Conservation (phyloP, 2,888 invertebrate species). For the Pachliopta kotzebuea region DNA sequence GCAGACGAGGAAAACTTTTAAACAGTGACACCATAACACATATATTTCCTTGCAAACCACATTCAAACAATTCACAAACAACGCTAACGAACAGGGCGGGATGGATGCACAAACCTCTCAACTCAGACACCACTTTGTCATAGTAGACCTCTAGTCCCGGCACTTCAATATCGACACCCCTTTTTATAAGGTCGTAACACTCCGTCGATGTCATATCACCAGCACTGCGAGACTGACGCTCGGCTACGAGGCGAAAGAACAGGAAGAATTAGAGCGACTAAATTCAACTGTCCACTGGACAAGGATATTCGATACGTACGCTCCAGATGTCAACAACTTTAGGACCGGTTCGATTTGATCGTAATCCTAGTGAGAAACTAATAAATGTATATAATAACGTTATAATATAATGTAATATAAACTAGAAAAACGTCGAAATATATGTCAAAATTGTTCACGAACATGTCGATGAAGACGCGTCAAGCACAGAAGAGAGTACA, state of each 20-base stretch:
- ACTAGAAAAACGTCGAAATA: slow-evolving; percentile 18
- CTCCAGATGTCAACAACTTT: slow-evolving; percentile 70
- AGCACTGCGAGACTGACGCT: slow-evolving; percentile 51
- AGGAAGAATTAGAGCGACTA: slow-evolving; percentile 77
- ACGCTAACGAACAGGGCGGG: background rate
- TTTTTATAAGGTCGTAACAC: slow-evolving; percentile 75
- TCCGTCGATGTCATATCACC: slow-evolving; percentile 75
- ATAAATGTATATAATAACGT: slow-evolving; percentile 7
- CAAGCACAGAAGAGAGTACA: slow-evolving; percentile 21
- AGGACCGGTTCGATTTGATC: slow-evolving; percentile 53
- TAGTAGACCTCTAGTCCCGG: slow-evolving; percentile 79
- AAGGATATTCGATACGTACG: slow-evolving; percentile 75
- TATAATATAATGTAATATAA: slow-evolving; percentile 11
- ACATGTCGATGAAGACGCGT: slow-evolving; percentile 30
- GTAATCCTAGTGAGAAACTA: slow-evolving; percentile 17
- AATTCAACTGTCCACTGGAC: slow-evolving; percentile 65
- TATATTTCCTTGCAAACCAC: slow-evolving; percentile 6
- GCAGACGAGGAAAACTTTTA: slow-evolving; percentile 12
- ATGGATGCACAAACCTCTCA: slow-evolving; percentile 73
- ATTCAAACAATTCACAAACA: slow-evolving; percentile 13
- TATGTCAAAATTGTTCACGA: slow-evolving; percentile 30
- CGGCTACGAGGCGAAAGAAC: slow-evolving; percentile 52
- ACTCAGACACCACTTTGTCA: slow-evolving; percentile 80
- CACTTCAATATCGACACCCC: slow-evolving; percentile 73
- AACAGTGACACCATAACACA: background rate